These are phyloP conservation scores for Drosophila sproati DNA, from an alignment of 1,140 invertebrate species.

Conservation along the genomic window DNA sequence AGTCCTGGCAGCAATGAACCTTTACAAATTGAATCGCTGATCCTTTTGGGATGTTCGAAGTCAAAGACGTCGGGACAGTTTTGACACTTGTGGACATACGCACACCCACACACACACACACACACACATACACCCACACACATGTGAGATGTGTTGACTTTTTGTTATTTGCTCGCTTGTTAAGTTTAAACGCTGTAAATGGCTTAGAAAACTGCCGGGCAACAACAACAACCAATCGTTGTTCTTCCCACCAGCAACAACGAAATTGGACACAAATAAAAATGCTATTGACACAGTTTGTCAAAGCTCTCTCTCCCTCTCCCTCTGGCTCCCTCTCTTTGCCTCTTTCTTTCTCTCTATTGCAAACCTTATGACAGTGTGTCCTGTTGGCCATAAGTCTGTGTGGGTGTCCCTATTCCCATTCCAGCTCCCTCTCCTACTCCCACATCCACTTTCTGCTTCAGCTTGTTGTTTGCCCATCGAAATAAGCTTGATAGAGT, in stretches of 20 bases:
- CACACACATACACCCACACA: conserved; percentile 19
- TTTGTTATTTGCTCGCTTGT: conserved; percentile 81
- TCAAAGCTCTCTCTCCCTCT: conserved; percentile 54
- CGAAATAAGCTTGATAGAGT: conserved; percentile 82
- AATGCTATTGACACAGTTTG: conserved; percentile 84
- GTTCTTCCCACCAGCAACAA: conserved; percentile 53
- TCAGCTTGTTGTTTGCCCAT: conserved; percentile 66
- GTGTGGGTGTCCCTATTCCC: conserved; percentile 29
- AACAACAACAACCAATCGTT: conserved; percentile 46
- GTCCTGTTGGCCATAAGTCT: conserved; percentile 40
- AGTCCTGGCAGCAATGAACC: conserved; percentile 40
- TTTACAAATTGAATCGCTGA: conserved; percentile 61
- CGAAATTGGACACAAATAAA: conserved; percentile 83
- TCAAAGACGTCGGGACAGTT: conserved; percentile 28
- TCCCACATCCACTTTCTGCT: background rate
- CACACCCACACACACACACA: conserved; percentile 11
- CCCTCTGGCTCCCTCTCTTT: too few relatives aligned
- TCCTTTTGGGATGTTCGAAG: conserved; percentile 51
- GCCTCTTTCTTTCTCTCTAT: too few relatives aligned
- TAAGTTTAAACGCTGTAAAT: conserved; percentile 82
- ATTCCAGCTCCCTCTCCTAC: conserved; percentile 8
- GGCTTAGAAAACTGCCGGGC: conserved; percentile 78
- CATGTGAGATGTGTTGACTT: conserved; percentile 65
- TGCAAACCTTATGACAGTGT: conserved; percentile 34
- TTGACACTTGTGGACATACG: conserved; percentile 39